Evolutionary conservation across 2,888 invertebrate genomes (phyloP), one percentile per base, ranked within the genome.

Genomic region (Sarcophaga subvicina): DNA sequence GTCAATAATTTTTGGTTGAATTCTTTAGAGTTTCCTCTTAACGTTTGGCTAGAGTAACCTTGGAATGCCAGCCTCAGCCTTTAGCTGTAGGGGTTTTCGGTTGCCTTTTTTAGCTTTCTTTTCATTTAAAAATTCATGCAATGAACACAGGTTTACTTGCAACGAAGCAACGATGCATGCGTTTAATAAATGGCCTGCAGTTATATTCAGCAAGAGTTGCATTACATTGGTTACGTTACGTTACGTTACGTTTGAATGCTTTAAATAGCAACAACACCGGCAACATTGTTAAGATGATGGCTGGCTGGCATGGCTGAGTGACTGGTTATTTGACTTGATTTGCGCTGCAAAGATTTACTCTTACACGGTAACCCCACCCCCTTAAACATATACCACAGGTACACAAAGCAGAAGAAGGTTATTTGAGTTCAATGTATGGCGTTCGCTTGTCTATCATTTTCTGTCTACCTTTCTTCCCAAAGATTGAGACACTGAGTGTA

Each of bases 141-240:
- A 67, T 17, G 67, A 73, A 70, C 12, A 8, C 76, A 77, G 70
- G 72, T 77, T 60, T 60, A 77, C 76, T 62, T 3, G 73, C 78
- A 87, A 76, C 75, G 84, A 84, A 83, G 82, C 87, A 87, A 76
- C 75, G 84, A 84, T 81, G 82, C 87, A 77, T 82, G 81, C 79
- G 49, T 85, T 81, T 82, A 85, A 82, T 76, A 87, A 82, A 87
- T 87, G 80, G 77, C 80, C 82, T 80, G 83, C 72, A 83, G 80
- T 71, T 71, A 67, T 62, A 75, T 2, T 37, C 37, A 37, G 37
- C 73, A 75, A 77, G 72, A 72, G 64, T 64, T 79, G 79, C 73
- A 47, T 37, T 66, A 37, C 37, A 37, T 37, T 37, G 37, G 37
- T 37, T 37, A 37, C 37, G 8, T 67, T 76, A 62, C 69, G 63